These are phyloP conservation scores for Hirudo medicinalis DNA, from an alignment of 1,140 invertebrate genomes.

Conservation along the genomic window DNA sequence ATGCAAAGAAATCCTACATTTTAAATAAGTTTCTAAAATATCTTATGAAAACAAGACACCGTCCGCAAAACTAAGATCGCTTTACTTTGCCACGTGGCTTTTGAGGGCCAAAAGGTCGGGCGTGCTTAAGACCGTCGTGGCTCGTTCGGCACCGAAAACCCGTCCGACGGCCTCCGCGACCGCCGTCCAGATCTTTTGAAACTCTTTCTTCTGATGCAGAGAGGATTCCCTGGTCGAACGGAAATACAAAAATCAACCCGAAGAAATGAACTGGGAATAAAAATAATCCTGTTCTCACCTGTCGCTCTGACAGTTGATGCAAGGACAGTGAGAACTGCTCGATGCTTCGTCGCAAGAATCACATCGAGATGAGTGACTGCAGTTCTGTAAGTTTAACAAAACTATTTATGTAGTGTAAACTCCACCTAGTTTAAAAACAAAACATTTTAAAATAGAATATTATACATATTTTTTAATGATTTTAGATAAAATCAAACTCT, in stretches of 20 bases:
- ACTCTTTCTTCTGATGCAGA: slow-evolving; percentile 5
- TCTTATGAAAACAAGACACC: not conserved
- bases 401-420: too few species aligned
- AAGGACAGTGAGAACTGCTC: too few species aligned
- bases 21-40: not conserved
- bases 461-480: too few species aligned
- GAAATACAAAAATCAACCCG: not conserved
- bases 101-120: not conserved
- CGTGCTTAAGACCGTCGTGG: not conserved
- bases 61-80: not conserved
- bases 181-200: not conserved
- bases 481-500: too few species aligned
- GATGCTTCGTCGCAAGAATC: too few species aligned
- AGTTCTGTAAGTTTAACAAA: too few species aligned
- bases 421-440: too few species aligned
- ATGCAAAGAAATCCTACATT: too few species aligned
- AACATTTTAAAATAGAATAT: too few species aligned
- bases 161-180: not conserved
- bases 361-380: too few species aligned
- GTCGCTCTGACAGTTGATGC: too few species aligned
- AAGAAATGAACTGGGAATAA: not conserved
- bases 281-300: not conserved
- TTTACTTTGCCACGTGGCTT: slow-evolving; percentile 4
- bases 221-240: not conserved
- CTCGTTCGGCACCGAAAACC: not conserved